Base-by-base conservation (phyloP, 2,888 invertebrate genomes). In the Heteromyza rotundicornis region DNA sequence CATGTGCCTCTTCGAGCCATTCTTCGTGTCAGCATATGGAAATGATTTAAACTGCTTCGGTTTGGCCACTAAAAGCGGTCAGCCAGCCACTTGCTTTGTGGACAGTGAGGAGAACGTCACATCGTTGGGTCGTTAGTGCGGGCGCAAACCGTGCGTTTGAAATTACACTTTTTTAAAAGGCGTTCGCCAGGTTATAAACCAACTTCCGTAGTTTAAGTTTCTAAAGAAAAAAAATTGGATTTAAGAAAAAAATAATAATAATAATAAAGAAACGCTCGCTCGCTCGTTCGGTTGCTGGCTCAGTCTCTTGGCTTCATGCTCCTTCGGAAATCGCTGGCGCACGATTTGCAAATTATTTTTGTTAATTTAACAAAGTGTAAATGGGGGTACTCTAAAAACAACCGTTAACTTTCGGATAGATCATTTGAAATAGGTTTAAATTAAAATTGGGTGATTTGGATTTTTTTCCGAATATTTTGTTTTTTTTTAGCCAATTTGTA, bases 261-360 rank as follows among this genome's bases (percentile, higher is more conserved):
- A n/a, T n/a, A n/a, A n/a, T n/a, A n/a, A n/a, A n/a, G n/a, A n/a
- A n/a, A n/a, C n/a, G n/a, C n/a, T n/a, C n/a, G n/a, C n/a, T n/a
- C n/a, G n/a, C n/a, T n/a, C n/a, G n/a, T n/a, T n/a, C n/a, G n/a
- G n/a, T n/a, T n/a, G n/a, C n/a, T n/a, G n/a, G n/a, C n/a, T n/a
- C n/a, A n/a, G n/a, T n/a, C n/a, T n/a, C n/a, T n/a, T n/a, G n/a
- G n/a, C n/a, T n/a, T n/a, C n/a, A n/a, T n/a, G n/a, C n/a, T n/a
- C n/a, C n/a, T n/a, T n/a, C 32, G 12, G 14, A 62, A 62, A 58
- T 62, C 23, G 35, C 62, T 62, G 22, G 52, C 47, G 62, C 62
- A 62, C 62, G 62, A 62, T 58, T 62, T 49, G 53, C 58, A 62
- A 58, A 62, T 62, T 58, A 62, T 54, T 62, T 32, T 57, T 52